A percentile compares a stretch with the other conserved stretches of the same genome.
These are phyloP conservation scores for Morbakka virulenta DNA, from an alignment of 30 jellyfish, hydroid and myxozoan genomes.

Conservation along the genomic window DNA sequence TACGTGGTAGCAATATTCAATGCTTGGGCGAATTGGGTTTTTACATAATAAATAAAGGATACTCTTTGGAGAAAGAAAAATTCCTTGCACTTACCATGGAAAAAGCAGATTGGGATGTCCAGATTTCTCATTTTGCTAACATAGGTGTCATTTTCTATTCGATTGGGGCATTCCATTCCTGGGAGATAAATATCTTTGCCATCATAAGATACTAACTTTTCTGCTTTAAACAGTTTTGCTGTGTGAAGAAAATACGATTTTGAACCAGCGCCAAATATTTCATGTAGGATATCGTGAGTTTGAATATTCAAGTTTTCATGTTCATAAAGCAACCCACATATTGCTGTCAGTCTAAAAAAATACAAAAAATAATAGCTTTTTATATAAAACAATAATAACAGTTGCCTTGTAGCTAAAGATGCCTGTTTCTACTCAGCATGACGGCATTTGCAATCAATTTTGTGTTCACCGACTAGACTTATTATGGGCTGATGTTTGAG, in stretches of 20 bases:
- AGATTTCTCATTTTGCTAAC: neutral
- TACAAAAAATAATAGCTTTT: neutral
- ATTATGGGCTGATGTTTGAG: no score
- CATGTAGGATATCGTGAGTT: constrained; percentile 67
- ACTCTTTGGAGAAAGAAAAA: no score
- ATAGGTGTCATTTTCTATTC: neutral
- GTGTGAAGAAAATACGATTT: constrained; percentile 51
- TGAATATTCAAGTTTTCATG: constrained; percentile 56
- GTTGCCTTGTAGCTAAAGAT: no score
- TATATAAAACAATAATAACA: no score
- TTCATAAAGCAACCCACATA: constrained; percentile 56
- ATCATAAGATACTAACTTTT: constrained; percentile 34
- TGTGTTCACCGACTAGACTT: no score
- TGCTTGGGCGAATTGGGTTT: no score
- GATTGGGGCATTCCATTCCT: constrained; percentile 6
- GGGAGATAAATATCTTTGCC: constrained; percentile 72
- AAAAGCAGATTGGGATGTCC: constrained; percentile 12
- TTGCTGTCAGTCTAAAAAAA: constrained; percentile 37
- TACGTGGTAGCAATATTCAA: no score
- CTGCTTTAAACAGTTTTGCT: constrained; percentile 34
- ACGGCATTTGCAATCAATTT: no score
- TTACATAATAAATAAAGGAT: no score
- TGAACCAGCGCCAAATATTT: constrained; percentile 61
- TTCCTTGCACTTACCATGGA: constrained; percentile 35
- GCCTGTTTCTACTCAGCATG: no score